These are phyloP conservation scores for Saccopteryx leptura DNA, from an alignment of 2,113 vertebrate species.

Conservation along the genomic window DNA sequence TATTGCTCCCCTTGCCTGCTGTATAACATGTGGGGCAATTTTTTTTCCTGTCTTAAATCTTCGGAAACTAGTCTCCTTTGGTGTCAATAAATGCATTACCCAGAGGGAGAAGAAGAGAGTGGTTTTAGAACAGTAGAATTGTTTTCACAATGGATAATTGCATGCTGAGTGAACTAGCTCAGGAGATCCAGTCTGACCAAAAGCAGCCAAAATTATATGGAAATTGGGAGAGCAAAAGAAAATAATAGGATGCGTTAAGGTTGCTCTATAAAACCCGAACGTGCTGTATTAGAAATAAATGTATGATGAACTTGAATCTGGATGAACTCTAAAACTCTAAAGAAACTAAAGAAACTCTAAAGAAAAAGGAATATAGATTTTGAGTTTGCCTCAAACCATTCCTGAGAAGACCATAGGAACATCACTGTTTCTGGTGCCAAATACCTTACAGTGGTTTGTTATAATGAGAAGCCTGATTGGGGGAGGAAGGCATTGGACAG, in stretches of 20 bases:
- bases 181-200: background rate
- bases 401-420: background rate
- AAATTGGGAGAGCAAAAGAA: background rate
- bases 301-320: background rate
- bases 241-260: background rate
- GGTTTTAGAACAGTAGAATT: slow-evolving; percentile 7
- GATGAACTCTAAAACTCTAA: too few relatives aligned
- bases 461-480: background rate
- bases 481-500: background rate
- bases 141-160: background rate
- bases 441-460: background rate
- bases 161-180: background rate
- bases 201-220: background rate
- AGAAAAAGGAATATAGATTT: background rate
- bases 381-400: background rate
- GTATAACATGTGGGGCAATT: background rate
- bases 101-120: background rate
- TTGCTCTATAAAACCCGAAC: background rate
- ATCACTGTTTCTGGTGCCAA: background rate
- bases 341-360: slow-evolving; percentile 27
- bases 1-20: background rate
- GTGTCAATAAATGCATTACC: background rate
- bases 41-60: background rate
- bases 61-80: background rate
- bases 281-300: background rate